Evolutionary conservation across 2,797 vertebrate genomes (phyloP).

Genomic region (Fratercula arctica): DNA sequence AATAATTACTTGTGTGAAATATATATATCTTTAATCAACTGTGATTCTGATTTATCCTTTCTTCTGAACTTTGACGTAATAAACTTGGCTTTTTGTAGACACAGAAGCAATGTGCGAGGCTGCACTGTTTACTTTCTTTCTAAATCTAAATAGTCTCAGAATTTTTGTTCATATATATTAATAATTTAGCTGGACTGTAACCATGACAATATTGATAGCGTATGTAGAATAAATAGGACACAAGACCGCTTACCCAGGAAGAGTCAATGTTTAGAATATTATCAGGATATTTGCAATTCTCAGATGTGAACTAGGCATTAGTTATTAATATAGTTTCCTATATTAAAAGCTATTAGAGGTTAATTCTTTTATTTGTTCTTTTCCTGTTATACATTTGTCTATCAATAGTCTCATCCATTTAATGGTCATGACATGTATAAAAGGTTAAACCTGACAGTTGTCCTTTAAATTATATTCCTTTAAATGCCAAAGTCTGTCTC

Average conservation of each 20-base stretch:
- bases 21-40: not conserved
- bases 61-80: not conserved
- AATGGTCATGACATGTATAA: not conserved
- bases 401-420: not conserved
- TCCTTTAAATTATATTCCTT: constrained; percentile 21
- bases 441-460: constrained; percentile 8
- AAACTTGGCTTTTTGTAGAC: not conserved
- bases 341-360: not conserved
- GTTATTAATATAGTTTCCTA: not conserved
- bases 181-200: constrained; percentile 28
- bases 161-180: not conserved
- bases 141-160: not conserved
- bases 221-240: constrained; percentile 8
- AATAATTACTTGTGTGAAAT: not conserved
- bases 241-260: not conserved
- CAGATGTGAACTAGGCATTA: not conserved
- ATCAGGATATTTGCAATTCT: not conserved
- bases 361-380: not conserved
- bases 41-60: not conserved
- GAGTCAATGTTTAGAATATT: not conserved
- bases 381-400: not conserved
- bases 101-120: not conserved
- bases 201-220: constrained; percentile 43
- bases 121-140: not conserved
- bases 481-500: constrained; percentile 9